Evolutionary conservation across 2,797 vertebrate species (phyloP).

Genomic region (Sebastes jordani): DNA sequence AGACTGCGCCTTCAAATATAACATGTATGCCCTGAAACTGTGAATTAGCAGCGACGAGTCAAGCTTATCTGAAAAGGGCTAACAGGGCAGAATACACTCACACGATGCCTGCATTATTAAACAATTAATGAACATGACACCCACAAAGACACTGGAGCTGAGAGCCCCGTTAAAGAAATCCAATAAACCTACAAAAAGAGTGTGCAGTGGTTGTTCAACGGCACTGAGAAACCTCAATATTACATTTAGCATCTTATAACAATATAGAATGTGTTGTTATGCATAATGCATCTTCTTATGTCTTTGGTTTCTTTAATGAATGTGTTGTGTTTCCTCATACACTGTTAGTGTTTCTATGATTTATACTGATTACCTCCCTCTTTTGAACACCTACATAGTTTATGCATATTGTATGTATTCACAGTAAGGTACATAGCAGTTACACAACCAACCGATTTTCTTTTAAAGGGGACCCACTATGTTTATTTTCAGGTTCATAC

Average conservation of each 20-base stretch:
- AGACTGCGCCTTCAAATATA: not conserved
- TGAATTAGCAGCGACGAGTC: slow-evolving; percentile 1
- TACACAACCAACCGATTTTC: not conserved
- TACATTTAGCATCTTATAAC: not conserved
- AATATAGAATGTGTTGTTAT: not conserved
- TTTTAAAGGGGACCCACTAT: not conserved
- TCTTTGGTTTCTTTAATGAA: not conserved
- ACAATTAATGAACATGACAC: slow-evolving; percentile 27
- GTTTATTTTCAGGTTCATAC: too few relatives aligned
- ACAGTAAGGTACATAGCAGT: not conserved
- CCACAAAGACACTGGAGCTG: slow-evolving; percentile 2
- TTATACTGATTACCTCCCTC: not conserved
- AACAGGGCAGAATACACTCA: not conserved
- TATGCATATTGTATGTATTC: not conserved
- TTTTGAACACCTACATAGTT: not conserved
- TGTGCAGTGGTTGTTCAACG: not conserved
- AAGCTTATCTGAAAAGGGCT: not conserved
- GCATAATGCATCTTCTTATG: not conserved
- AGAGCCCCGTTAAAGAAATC: not conserved
- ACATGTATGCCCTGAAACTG: not conserved
- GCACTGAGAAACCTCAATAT: not conserved
- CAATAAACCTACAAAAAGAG: slow-evolving; percentile 9
- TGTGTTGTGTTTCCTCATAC: not conserved
- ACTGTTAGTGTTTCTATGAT: too few relatives aligned
- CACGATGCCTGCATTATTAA: slow-evolving; percentile 11